These are phyloP conservation scores for Centrocercus urophasianus DNA, from an alignment of 2,113 vertebrate species.

Conservation along the genomic window DNA sequence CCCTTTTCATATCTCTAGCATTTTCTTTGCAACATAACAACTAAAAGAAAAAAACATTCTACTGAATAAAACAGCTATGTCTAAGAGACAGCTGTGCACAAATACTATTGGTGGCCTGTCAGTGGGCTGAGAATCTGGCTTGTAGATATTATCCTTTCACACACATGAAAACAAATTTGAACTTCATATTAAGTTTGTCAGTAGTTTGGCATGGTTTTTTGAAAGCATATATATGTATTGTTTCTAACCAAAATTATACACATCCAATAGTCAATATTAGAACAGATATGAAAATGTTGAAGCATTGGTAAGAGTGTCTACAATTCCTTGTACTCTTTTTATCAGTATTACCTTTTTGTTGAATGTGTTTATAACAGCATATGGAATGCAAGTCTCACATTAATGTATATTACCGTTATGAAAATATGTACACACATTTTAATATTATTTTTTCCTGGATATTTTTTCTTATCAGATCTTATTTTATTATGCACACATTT, in stretches of 20 bases:
- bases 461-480: accelerated
- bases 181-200: neutral
- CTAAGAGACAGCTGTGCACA: neutral
- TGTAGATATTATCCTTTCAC: neutral
- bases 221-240: neutral
- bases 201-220: neutral
- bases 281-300: neutral
- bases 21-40: constrained; percentile 11
- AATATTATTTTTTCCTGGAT: neutral
- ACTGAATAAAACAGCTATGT: constrained; percentile 38
- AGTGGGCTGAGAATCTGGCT: neutral
- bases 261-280: neutral
- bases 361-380: neutral
- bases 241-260: neutral
- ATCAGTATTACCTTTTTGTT: neutral
- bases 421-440: neutral
- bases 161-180: neutral
- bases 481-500: neutral
- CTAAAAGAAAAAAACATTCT: neutral
- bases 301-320: neutral
- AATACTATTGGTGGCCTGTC: neutral
- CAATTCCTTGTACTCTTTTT: neutral
- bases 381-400: neutral
- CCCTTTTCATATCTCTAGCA: constrained; percentile 25
- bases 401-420: neutral